These are phyloP conservation scores for Platyura marginata DNA, from an alignment of 1,140 invertebrate species.

Conservation along the genomic window DNA sequence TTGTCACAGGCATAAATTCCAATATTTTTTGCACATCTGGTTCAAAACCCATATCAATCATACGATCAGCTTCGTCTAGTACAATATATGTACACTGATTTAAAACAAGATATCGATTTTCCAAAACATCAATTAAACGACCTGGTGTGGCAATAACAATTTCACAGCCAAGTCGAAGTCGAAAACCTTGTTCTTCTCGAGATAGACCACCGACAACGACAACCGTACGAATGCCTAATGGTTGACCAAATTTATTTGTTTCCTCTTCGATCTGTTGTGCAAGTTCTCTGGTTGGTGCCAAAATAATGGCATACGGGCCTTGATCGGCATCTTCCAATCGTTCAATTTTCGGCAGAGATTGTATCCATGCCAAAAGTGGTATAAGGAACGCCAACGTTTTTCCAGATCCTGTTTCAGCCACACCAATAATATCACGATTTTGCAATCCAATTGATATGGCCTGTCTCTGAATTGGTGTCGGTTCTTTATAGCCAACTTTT, in stretches of 20 bases:
- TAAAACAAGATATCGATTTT: slow-evolving; percentile 93
- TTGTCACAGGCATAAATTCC: slow-evolving; percentile 96
- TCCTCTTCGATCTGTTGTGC: slow-evolving; percentile 99
- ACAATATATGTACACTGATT: slow-evolving; percentile 91
- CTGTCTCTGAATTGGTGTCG: slow-evolving; percentile 97
- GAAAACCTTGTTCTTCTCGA: slow-evolving; percentile 95
- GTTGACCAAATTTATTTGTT: slow-evolving; percentile 91
- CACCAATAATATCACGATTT: slow-evolving; percentile 98
- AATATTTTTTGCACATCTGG: slow-evolving; percentile 96
- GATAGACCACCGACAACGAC: slow-evolving; percentile 97
- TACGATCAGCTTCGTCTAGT: slow-evolving; percentile 90
- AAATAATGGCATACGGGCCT: slow-evolving; percentile 98
- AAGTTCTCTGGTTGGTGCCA: slow-evolving; percentile 96
- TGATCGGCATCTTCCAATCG: slow-evolving; percentile 78
- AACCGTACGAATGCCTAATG: slow-evolving; percentile 87
- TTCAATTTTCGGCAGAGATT: slow-evolving; percentile 90
- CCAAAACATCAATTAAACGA: slow-evolving; percentile 95
- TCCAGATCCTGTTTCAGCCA: slow-evolving; percentile 95
- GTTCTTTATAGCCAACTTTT: slow-evolving; percentile 92
- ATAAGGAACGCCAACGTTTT: slow-evolving; percentile 98
- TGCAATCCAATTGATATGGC: slow-evolving; percentile 98
- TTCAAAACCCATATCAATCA: slow-evolving; percentile 99
- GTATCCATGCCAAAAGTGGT: slow-evolving; percentile 95
- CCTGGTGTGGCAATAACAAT: slow-evolving; percentile 99
- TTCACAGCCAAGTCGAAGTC: slow-evolving; percentile 92